phyloP scores from a whole-genome alignment of 2,797 vertebrate species.

The Netta rufina region DNA sequence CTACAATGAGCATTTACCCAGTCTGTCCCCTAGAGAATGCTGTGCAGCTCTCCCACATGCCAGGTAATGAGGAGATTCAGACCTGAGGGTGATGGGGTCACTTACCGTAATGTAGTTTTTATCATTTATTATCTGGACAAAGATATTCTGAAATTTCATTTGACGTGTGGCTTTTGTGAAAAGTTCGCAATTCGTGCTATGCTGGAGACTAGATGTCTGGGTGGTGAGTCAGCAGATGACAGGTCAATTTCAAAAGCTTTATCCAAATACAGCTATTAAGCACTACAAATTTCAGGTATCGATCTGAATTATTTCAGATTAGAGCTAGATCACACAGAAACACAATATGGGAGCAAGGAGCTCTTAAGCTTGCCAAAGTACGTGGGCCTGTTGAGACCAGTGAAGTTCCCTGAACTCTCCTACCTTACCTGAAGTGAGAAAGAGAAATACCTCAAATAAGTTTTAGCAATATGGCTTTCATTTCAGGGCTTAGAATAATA shows the following conservation, averaged over 20 bases:
- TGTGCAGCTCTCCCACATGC: background rate
- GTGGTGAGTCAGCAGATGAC: background rate
- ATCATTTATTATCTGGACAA: background rate
- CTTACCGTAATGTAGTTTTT: background rate
- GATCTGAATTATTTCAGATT: background rate
- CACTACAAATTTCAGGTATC: background rate
- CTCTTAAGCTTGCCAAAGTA: background rate
- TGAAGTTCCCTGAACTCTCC: background rate
- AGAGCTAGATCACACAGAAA: background rate
- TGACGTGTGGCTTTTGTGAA: background rate
- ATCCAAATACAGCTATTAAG: background rate
- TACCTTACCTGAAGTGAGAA: background rate
- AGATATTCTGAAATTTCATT: background rate
- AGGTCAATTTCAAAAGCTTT: slow-evolving; percentile 18
- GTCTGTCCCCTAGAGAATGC: background rate
- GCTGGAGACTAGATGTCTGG: background rate
- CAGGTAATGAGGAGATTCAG: background rate
- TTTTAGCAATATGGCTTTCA: background rate
- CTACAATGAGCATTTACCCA: background rate
- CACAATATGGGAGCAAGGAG: background rate
- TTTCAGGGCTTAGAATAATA: background rate
- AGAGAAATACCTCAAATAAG: background rate
- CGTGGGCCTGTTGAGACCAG: background rate
- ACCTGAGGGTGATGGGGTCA: background rate
- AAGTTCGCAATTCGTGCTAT: background rate